Evolutionary conservation across 2,797 vertebrate genomes (phyloP), one percentile per base, ranked within the genome.

Genomic region (Etheostoma nigrum): DNA sequence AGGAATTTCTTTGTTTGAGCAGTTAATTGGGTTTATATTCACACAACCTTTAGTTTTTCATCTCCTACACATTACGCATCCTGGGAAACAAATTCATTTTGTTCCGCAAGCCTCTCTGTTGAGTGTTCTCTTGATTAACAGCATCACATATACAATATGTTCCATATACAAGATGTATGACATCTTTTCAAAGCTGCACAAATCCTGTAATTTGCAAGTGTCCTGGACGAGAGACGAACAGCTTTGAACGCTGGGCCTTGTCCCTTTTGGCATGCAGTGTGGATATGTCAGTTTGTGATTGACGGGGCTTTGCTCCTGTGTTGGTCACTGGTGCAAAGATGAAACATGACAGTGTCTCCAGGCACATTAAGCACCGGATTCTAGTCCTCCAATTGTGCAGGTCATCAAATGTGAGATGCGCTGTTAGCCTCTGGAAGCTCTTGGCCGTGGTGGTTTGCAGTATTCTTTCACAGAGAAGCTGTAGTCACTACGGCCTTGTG

Each of bases 1-100:
- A 67, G 58, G 72, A 82, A 82, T 88, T 57, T 68, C 68, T 88
- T 90, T 90, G 79, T 90, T 72, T 83, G 47, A 81, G 75, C 23
- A 11, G 76, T 72, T 85, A 82, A 91, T 91, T 81, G 49, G 62
- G 62, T 80, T 79, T 81, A 59, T 42, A 36, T 16, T 49, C 7
- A 0, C 76, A 5, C 78, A 82, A 74, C 9, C 16, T 51, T 57
- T 72, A 2, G 5, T 58, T 76, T 84, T 13, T n/a, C 52, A 42
- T 78, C 36, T 49, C 14, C 3, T 52, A n/a, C 52, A 6, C 8
- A 4, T 67, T 30, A 23, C 14, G 63, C 47, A 40, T 70, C 40
- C 58, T 4, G 61, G 52, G 44, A 67, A 72, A 62, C 51, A 63
- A 67, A 62, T 62, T 18, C 2, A 49, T 70, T 64, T 74, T 21